Base-by-base conservation (phyloP, 1,140 invertebrate genomes). In the Drosophila ficusphila region DNA sequence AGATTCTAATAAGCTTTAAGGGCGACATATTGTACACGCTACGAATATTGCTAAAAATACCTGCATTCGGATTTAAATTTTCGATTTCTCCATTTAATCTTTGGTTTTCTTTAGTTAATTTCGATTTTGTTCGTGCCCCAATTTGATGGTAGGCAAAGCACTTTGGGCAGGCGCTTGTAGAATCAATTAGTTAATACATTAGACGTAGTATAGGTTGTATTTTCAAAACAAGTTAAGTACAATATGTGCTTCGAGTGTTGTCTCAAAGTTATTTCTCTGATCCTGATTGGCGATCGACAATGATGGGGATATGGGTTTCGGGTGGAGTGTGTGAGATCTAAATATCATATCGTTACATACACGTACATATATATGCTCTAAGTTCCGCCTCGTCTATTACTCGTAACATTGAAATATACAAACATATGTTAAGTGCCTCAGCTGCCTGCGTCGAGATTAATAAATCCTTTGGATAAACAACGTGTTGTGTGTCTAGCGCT, bases 21-120 rank as follows among this genome's bases (percentile, higher is more conserved):
- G 77, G 81, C 81, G 81, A 88, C 73, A 86, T 86, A 81, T 86
- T 88, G 77, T 86, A 86, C 81, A 86, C 64, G 81, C 81, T 86
- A 81, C 73, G 54, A 77, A 86, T 88, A 86, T 81, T 76, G 81
- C 81, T 86, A 88, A 86, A 73, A 85, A 85, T 86, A 85, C 81
- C 81, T 86, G 81, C 76, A 79, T 61, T 76, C 67, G 64, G 39
- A 48, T 57, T 65, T 68, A 44, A 27, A 41, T 61, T 65, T 69
- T 41, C 25, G 39, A 46, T 47, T 53, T 31, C 0, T 41, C 12
- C 12, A 19, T 39, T 11, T 12, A 12, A 16, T 47, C 39, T 49
- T 18, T 39, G 14, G 42, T 52, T 12, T 47, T 44, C 9, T 23
- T 38, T 58, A 18, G n/a, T 44, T 48, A 27, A 23, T 56, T 44